Conservation (phyloP, 64 coral and sea anemone species). For the Actinia tenebrosa region DNA sequence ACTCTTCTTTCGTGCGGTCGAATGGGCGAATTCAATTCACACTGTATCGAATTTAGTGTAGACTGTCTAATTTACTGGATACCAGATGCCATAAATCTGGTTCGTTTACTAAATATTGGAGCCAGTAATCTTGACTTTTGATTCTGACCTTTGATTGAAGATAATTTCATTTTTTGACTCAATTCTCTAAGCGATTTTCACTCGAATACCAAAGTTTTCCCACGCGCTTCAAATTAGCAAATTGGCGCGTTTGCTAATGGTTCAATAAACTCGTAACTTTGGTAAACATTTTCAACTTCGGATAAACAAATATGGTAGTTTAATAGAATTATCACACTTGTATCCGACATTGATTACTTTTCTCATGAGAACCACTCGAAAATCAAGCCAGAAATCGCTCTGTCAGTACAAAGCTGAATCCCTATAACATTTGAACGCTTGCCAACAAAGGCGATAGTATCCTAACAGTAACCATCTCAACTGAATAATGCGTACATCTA, state of each 20-base stretch:
- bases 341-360: neutral
- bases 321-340: conserved; percentile 9
- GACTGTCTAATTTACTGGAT: neutral
- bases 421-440: neutral
- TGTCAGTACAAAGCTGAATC: neutral
- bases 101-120: neutral
- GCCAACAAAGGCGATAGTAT: neutral
- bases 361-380: neutral
- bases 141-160: neutral
- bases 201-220: neutral
- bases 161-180: neutral
- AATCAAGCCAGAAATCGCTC: neutral
- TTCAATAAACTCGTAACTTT: neutral
- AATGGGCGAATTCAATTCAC: neutral
- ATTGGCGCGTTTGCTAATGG: neutral
- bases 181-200: neutral
- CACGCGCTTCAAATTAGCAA: neutral
- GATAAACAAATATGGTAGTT: neutral
- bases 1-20: neutral
- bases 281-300: neutral
- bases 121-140: neutral
- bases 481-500: neutral
- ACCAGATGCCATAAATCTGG: neutral
- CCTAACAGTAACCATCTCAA: neutral
- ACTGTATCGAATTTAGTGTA: neutral